These are phyloP conservation scores for Atrina japonica DNA, from an alignment of 2,888 invertebrate genomes.

Conservation along the genomic window DNA sequence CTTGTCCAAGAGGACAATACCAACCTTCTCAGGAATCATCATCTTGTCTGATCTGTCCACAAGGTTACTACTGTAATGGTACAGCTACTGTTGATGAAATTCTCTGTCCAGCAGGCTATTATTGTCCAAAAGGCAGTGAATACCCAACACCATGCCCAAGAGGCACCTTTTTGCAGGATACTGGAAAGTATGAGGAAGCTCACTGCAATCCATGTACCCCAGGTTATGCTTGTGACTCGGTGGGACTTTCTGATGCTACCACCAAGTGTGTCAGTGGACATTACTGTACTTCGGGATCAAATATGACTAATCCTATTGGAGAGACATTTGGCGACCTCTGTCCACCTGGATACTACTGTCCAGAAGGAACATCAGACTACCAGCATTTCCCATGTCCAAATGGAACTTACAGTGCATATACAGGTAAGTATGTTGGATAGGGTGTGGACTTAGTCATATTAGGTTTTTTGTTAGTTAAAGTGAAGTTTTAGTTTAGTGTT, in stretches of 20 bases:
- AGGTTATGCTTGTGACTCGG: conserved; percentile 74
- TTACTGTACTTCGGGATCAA: conserved; percentile 71
- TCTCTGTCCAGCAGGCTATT: conserved; percentile 75
- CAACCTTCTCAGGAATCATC: conserved; percentile 68
- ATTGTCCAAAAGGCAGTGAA: conserved; percentile 74
- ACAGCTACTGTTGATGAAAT: conserved; percentile 66
- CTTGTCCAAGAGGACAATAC: conserved; percentile 74
- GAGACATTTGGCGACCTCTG: conserved; percentile 71
- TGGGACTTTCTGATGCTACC: conserved; percentile 68
- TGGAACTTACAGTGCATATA: conserved; percentile 77
- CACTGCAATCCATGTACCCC: conserved; percentile 73
- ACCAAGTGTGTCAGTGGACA: conserved; percentile 71
- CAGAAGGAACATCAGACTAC: conserved; percentile 70
- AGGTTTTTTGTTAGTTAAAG: too few relatives aligned
- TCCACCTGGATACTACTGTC: conserved; percentile 77
- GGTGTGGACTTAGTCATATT: too few relatives aligned
- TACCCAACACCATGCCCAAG: conserved; percentile 75
- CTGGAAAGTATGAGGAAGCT: conserved; percentile 62
- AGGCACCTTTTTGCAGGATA: conserved; percentile 70
- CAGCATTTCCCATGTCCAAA: conserved; percentile 71
- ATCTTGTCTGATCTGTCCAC: conserved; percentile 72
- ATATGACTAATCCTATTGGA: conserved; percentile 58
- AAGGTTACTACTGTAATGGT: conserved; percentile 77
- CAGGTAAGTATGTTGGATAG: conserved; percentile 34
- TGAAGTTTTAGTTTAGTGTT: too few relatives aligned